Evolutionary conservation across 2,113 vertebrate genomes (phyloP).

Genomic region (Recurvirostra avosetta): DNA sequence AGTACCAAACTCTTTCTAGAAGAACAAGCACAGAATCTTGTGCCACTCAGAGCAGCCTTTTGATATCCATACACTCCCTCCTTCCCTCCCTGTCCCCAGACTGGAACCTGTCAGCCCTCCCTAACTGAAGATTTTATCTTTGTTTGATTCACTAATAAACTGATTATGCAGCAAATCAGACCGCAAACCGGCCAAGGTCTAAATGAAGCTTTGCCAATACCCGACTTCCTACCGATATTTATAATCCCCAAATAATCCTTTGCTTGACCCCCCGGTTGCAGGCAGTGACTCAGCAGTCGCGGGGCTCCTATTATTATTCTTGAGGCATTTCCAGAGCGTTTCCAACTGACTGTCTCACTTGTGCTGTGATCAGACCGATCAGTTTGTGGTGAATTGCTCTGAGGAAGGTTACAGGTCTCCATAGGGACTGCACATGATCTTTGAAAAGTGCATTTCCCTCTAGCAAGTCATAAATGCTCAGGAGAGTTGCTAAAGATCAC

Average conservation of each 20-base stretch:
- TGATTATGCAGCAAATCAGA: background rate
- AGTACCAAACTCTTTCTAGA: background rate
- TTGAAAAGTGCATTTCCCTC: conserved; percentile 58
- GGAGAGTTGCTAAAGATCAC: conserved; percentile 54
- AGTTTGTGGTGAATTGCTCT: conserved; percentile 35
- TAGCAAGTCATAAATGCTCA: conserved; percentile 41
- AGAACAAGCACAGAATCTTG: background rate
- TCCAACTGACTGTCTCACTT: background rate
- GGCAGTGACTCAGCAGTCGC: conserved; percentile 26
- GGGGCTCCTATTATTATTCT: conserved; percentile 18
- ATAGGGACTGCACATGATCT: conserved; percentile 57
- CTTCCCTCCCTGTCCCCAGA: background rate
- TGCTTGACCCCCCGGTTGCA: background rate
- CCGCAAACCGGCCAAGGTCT: background rate
- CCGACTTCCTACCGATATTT: background rate
- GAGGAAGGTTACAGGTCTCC: conserved; percentile 64
- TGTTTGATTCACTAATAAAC: background rate
- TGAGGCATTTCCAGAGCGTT: background rate
- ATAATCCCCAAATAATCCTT: background rate
- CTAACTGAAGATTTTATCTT: background rate
- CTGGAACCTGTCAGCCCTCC: background rate
- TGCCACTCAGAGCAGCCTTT: background rate
- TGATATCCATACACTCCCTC: background rate
- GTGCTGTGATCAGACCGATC: conserved; percentile 29
- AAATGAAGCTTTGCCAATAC: background rate